phyloP scores from a whole-genome alignment of 2,888 invertebrate genomes.

The Carpatolechia fugitivella region DNA sequence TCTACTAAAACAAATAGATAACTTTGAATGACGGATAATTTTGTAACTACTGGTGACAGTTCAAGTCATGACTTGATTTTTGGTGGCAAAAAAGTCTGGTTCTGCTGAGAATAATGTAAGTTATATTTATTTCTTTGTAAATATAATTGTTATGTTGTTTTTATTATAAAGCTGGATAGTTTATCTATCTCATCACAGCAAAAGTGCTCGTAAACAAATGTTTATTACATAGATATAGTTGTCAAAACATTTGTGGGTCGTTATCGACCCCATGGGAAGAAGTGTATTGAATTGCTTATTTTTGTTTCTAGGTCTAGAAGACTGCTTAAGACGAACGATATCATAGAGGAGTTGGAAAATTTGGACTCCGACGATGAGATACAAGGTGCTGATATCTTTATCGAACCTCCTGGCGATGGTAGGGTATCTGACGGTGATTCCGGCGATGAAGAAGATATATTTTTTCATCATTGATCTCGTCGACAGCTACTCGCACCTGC shows the following conservation, averaged over 20 bases:
- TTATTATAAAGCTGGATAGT: conserved; percentile 3
- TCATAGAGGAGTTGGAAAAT: neutral
- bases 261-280: conserved; percentile 1
- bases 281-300: neutral
- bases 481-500: conserved; percentile 15
- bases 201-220: neutral
- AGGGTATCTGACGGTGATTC: too few relatives aligned
- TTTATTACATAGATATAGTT: neutral
- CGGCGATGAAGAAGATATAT: conserved; percentile 14
- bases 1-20: neutral
- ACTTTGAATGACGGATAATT: neutral
- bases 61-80: neutral
- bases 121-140: conserved; percentile 5
- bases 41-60: neutral
- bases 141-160: neutral
- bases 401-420: conserved; percentile 13
- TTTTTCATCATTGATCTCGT: conserved; percentile 13
- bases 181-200: neutral
- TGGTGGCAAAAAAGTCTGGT: neutral
- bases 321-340: conserved; percentile 4
- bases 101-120: conserved; percentile 7
- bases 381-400: conserved; percentile 8
- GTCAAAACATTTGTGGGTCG: conserved; percentile 4
- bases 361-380: conserved; percentile 3
- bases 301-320: neutral